Conservation (phyloP, 37 sponge, comb jelly and placozoan genomes). For the Crambe crambe region DNA sequence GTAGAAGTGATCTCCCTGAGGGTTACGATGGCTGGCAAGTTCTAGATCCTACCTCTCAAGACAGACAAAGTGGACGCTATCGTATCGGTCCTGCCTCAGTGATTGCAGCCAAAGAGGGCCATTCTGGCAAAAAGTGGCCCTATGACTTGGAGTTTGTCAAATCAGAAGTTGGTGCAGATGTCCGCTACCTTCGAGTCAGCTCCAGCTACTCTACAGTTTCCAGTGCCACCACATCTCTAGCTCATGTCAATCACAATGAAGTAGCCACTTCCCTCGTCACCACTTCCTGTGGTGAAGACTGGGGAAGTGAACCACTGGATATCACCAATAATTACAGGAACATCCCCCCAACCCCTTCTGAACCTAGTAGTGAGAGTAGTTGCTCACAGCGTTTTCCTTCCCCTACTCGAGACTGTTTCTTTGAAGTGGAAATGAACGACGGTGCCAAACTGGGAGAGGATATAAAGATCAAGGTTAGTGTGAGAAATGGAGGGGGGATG, state of each 20-base stretch:
- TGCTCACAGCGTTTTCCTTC: background rate
- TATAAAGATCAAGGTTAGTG: constrained; percentile 29
- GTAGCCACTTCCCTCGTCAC: constrained; percentile 39
- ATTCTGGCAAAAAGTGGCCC: constrained; percentile 10
- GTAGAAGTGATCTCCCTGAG: constrained; percentile 62
- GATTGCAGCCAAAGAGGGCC: background rate
- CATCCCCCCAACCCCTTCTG: background rate
- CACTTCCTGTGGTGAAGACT: background rate
- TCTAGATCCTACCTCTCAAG: constrained; percentile 51
- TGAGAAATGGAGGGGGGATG: constrained; percentile 50
- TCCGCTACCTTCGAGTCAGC: constrained; percentile 48
- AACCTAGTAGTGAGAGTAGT: background rate
- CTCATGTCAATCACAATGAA: constrained; percentile 19
- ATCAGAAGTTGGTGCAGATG: constrained; percentile 38
- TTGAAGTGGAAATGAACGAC: constrained; percentile 45
- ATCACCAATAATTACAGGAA: constrained; percentile 41
- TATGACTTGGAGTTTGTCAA: constrained; percentile 35
- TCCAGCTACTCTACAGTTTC: constrained; percentile 1
- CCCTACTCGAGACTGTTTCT: constrained; percentile 59
- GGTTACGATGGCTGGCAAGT: constrained; percentile 81
- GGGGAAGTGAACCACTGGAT: background rate
- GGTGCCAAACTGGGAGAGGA: constrained; percentile 41
- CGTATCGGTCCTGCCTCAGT: constrained; percentile 59
- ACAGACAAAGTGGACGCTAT: constrained; percentile 44
- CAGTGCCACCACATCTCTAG: constrained; percentile 2